phyloP scores from a whole-genome alignment of 2,113 vertebrate genomes.

The Todiramphus chloris region DNA sequence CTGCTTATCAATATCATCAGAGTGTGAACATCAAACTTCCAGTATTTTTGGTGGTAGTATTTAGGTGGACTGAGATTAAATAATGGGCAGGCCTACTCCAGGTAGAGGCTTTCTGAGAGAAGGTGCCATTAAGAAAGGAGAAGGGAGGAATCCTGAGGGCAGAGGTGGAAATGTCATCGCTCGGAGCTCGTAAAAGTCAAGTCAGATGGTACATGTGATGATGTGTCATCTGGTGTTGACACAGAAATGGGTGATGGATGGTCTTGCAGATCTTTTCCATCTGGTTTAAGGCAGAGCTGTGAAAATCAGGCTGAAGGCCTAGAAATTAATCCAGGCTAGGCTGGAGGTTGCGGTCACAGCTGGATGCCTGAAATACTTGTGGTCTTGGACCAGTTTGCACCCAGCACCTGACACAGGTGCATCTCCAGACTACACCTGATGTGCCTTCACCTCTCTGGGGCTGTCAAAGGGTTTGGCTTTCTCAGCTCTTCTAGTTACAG shows the following conservation, averaged over 20 bases:
- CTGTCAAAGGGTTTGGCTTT: not conserved
- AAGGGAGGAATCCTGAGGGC: not conserved
- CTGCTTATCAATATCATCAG: not conserved
- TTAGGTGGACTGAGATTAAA: not conserved
- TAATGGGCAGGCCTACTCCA: not conserved
- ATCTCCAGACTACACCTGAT: not conserved
- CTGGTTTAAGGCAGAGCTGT: conserved; percentile 18
- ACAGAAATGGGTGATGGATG: conserved; percentile 26
- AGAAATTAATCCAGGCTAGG: not conserved
- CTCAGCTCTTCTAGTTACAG: not conserved
- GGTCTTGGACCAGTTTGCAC: not conserved
- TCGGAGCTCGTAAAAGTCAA: not conserved
- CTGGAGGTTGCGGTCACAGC: not conserved
- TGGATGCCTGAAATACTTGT: not conserved
- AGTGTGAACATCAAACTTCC: not conserved
- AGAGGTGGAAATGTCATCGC: not conserved
- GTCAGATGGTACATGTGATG: not conserved
- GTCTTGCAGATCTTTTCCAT: conserved; percentile 6
- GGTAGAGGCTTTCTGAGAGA: not conserved
- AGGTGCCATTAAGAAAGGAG: not conserved
- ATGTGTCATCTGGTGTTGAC: conserved; percentile 33
- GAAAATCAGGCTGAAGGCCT: not conserved
- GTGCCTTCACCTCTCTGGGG: not conserved
- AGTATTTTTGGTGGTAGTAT: not conserved
- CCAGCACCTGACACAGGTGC: not conserved